Conservation (phyloP, 2,888 invertebrate species). For the Aelia acuminata region DNA sequence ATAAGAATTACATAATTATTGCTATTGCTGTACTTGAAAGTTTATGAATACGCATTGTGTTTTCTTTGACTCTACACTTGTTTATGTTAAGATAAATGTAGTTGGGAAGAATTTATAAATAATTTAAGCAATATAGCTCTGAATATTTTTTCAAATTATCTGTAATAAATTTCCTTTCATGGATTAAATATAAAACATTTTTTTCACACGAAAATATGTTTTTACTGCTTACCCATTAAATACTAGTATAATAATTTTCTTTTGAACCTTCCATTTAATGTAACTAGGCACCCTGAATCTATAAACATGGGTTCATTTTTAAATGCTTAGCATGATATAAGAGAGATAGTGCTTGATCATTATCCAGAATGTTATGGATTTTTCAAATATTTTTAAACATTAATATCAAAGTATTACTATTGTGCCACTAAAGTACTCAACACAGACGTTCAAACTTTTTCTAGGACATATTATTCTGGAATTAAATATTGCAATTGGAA, state of each 20-base stretch:
- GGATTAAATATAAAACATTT: conserved; percentile 13
- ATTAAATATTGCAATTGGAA: too few relatives aligned
- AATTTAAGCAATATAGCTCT: background rate
- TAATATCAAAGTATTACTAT: too few relatives aligned
- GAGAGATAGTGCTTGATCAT: background rate
- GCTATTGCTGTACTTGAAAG: background rate
- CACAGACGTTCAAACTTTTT: too few relatives aligned
- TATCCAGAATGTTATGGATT: background rate
- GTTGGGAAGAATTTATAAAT: background rate
- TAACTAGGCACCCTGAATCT: background rate
- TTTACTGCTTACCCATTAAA: background rate
- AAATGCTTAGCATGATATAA: background rate
- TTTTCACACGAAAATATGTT: background rate
- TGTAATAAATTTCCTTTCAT: conserved; percentile 20
- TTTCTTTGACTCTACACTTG: background rate
- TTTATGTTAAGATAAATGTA: background rate
- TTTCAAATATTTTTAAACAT: background rate
- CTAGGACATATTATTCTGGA: too few relatives aligned
- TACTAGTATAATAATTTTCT: background rate
- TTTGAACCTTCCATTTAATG: background rate
- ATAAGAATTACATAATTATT: background rate
- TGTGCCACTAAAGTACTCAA: too few relatives aligned
- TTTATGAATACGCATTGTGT: conserved; percentile 2
- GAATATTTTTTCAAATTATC: conserved; percentile 19
- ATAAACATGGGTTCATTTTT: background rate